Evolutionary conservation across 2,113 vertebrate species (phyloP), one percentile per base, ranked within the genome.

Genomic region (Colistium nudipinnis): DNA sequence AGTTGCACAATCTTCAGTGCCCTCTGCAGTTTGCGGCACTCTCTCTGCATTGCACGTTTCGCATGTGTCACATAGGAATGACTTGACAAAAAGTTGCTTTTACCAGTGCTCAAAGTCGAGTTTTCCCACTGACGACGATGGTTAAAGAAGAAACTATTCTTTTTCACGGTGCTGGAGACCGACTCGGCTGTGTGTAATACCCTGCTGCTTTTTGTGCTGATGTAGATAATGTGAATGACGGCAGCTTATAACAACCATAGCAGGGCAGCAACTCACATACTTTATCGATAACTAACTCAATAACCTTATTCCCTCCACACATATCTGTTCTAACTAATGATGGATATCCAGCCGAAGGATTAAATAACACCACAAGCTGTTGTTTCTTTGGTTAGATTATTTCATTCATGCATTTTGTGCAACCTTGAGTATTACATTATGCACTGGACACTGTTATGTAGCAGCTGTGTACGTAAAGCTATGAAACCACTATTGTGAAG

Each of bases 31-130:
- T 64, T 49, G 24, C 4, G 2, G 41, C 72, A 28, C 73, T 36
- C 35, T 67, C 41, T 60, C 67, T 70, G 78, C 73, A 70, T 67
- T 81, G 88, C 90, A 90, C 70, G 85, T 59, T 63, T 76, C 24
- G 87, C 89, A 91, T 90, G 89, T 53, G 72, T 81, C 74, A 61
- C 74, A 76, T 59, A 74, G 62, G 64, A 83, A 80, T 80, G 79
- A 55, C 70, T 45, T 20, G n/a, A 75, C 65, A 45, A 56, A 17
- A 53, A 39, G 28, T 38, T 13, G 35, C 76, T 68, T 12, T 53
- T 33, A 69, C 66, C 67, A 48, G 44, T 59, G 28, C 63, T 70
- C 59, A 67, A 5, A 49, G 17, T 16, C 39, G 10, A 25, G 44
- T 38, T 47, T 59, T 10, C 19, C 25, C 41, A 35, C 28, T 39